A percentile compares a stretch with the other conserved stretches of the same genome.
Evolutionary conservation across 2,888 invertebrate genomes (phyloP).

Genomic region (Choreutis nemorana): DNA sequence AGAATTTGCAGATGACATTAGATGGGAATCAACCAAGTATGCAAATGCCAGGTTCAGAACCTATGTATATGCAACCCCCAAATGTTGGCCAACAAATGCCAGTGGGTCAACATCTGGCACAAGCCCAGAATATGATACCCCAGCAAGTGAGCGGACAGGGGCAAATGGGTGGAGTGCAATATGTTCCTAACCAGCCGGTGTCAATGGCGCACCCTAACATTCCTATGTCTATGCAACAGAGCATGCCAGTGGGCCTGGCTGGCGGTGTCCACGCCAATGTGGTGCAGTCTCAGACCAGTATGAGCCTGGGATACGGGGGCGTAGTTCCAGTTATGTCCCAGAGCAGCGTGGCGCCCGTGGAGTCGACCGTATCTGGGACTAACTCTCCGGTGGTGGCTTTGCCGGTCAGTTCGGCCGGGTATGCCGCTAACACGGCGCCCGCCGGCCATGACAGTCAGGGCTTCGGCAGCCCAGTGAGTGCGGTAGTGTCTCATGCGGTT

Average conservation of each 20-base stretch:
- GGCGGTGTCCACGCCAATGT: conserved; percentile 52
- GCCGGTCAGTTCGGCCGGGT: conserved; percentile 51
- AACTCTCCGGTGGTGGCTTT: conserved; percentile 60
- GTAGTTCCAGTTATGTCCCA: conserved; percentile 64
- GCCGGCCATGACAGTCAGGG: conserved; percentile 53
- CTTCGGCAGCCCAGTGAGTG: conserved; percentile 63
- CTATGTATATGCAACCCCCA: conserved; percentile 55
- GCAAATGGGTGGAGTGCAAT: conserved; percentile 51
- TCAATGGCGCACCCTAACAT: conserved; percentile 59
- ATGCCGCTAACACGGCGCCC: conserved; percentile 36
- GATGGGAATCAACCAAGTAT: conserved; percentile 63
- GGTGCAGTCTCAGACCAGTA: conserved; percentile 58
- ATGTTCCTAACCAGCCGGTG: conserved; percentile 45
- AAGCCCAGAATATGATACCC: conserved; percentile 48
- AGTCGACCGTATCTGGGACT: conserved; percentile 55
- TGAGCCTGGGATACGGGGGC: conserved; percentile 48
- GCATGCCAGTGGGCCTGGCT: conserved; percentile 53
- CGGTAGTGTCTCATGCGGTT: conserved; percentile 52
- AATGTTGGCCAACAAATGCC: conserved; percentile 54
- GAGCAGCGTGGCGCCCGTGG: conserved; percentile 51
- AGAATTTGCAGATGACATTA: conserved; percentile 64
- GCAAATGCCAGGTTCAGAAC: conserved; percentile 63
- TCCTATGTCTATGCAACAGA: conserved; percentile 61
- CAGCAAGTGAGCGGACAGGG: conserved; percentile 52
- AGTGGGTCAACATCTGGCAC: conserved; percentile 49